Base-by-base conservation (phyloP, 1,140 invertebrate species). In the Drosophila bifasciata region DNA sequence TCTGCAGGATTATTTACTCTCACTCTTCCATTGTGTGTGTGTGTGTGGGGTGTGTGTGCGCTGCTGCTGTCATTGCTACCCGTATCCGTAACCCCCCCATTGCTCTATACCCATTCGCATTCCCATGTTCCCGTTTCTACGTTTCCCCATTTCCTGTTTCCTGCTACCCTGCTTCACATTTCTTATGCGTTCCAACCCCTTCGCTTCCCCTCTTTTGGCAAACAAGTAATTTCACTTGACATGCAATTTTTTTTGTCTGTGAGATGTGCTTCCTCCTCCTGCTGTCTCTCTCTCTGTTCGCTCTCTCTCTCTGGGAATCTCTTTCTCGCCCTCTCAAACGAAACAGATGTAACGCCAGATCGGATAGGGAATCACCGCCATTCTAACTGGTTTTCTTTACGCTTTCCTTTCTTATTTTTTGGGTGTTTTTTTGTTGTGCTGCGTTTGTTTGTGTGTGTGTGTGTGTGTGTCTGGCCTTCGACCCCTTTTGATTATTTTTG, bases 191-290 rank as follows among this genome's bases (percentile, higher is more conserved):
- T 61, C 39, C 45, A 49, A 23, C 72, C 62, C 36, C 9, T 45
- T 40, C 53, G 48, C 52, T 75, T n/a, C n/a, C n/a, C 55, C 71
- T 68, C 64, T 69, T 69, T 76, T 69, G 62, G 75, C 79, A 83
- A 88, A 88, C 83, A 81, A 83, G 83, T 86, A 81, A 86, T 81
- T 86, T 86, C 78, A 83, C 83, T 88, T 86, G 78, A 79, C 83
- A 86, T 88, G 78, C 78, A 81, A 83, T 83, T 88, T 81, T 81
- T 86, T 80, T n/a, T n/a, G n/a, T n/a, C n/a, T 81, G 57, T 77
- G 23, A 63, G 68, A 58, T 58, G 41, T 28, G 11, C 43, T 11
- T n/a, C 23, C 25, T 21, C 23, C 16, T 36, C 17, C 25, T 3
- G 16, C 25, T 21, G n/a, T 19, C 32, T 8, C 25, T 5, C 23